Percentiles rank a stretch among this genome's conserved stretches.
Conservation (phyloP, 2,888 invertebrate genomes). For the Phortica magna region DNA sequence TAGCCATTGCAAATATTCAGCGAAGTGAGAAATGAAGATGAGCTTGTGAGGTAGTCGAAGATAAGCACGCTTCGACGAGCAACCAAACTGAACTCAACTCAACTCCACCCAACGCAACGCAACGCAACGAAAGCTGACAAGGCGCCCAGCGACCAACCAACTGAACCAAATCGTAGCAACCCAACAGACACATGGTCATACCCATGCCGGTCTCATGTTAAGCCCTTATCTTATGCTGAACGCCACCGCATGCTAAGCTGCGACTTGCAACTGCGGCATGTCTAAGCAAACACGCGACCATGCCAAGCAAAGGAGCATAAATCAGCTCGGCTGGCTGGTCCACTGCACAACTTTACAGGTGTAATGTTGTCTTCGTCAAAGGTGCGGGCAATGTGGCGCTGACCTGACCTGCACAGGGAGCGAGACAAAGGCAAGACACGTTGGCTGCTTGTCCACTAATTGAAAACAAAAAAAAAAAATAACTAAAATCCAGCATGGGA, state of each 20-base stretch:
- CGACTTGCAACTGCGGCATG: neutral
- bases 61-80: conserved; percentile 63
- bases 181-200: conserved; percentile 21
- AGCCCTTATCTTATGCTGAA: neutral
- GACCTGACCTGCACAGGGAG: conserved; percentile 3
- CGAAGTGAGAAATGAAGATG: conserved; percentile 73
- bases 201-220: neutral
- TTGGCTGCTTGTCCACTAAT: conserved; percentile 54
- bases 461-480: conserved; percentile 60
- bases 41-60: conserved; percentile 65
- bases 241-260: conserved; percentile 1
- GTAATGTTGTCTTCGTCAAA: conserved; percentile 17
- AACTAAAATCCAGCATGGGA: neutral
- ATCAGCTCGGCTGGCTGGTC: conserved; percentile 53
- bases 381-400: neutral
- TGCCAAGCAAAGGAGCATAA: conserved; percentile 52
- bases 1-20: conserved; percentile 57
- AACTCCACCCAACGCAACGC: conserved; percentile 8
- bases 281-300: conserved; percentile 19
- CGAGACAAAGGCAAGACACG: neutral
- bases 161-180: neutral
- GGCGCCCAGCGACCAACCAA: conserved; percentile 23
- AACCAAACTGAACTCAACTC: conserved; percentile 7
- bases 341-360: conserved; percentile 27
- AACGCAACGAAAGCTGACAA: conserved; percentile 3